phyloP scores from a whole-genome alignment of 2,888 invertebrate species.

The Ornithoptera priamus region DNA sequence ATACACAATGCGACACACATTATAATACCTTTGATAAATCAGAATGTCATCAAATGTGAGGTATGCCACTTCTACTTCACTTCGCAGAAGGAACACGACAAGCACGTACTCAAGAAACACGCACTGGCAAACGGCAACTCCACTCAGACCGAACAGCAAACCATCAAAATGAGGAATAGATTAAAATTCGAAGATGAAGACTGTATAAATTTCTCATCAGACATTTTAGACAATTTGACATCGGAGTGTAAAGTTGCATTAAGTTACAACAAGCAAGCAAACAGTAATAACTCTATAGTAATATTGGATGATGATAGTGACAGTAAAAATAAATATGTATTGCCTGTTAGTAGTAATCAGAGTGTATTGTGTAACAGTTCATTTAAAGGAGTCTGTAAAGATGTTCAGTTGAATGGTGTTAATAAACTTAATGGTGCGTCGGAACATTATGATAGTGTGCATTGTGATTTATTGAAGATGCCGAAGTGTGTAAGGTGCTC shows the following conservation, averaged over 20 bases:
- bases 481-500: conserved; percentile 28
- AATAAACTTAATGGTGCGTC: not conserved
- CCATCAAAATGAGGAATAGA: conserved; percentile 8
- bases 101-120: conserved; percentile 2
- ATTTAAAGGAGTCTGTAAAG: not conserved
- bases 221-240: conserved; percentile 9
- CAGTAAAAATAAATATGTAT: conserved; percentile 4
- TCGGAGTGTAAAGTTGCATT: conserved; percentile 7
- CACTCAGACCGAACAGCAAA: no score
- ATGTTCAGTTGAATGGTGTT: not conserved
- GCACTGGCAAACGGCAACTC: not conserved
- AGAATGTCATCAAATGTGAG: conserved; percentile 3
- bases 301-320: not conserved
- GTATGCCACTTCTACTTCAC: conserved; percentile 15
- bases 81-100: not conserved
- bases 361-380: not conserved
- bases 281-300: not conserved
- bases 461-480: conserved; percentile 10
- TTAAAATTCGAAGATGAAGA: conserved; percentile 15
- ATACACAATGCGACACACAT: conserved; percentile 26
- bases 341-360: not conserved
- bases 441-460: conserved; percentile 12
- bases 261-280: not conserved
- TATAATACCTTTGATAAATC: conserved; percentile 25
- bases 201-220: not conserved